These are phyloP conservation scores for Oryzias woworae DNA, from an alignment of 2,113 vertebrate species.

Conservation along the genomic window DNA sequence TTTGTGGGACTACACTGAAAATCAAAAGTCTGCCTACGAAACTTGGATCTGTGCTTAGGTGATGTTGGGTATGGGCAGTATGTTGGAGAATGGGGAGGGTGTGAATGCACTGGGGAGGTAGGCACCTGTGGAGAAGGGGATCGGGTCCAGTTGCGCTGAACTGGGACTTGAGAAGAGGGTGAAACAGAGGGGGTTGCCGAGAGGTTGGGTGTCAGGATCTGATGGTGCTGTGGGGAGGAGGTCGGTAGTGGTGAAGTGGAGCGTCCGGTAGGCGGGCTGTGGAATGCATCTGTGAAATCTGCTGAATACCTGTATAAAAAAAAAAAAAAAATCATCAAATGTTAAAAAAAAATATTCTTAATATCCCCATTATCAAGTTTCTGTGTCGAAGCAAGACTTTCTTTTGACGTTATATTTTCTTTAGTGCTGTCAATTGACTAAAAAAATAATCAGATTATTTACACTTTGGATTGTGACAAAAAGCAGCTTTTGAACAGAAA, in stretches of 20 bases:
- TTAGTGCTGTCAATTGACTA: too few relatives aligned
- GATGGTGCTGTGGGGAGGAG: slow-evolving; percentile 76
- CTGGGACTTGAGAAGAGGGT: slow-evolving; percentile 63
- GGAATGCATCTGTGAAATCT: slow-evolving; percentile 75
- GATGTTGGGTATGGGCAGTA: slow-evolving; percentile 84
- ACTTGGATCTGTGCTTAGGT: slow-evolving; percentile 78
- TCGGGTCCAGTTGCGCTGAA: slow-evolving; percentile 76
- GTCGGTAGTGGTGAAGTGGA: slow-evolving; percentile 74
- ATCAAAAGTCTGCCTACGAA: slow-evolving; percentile 76
- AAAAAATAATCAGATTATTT: too few relatives aligned
- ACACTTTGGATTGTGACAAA: too few relatives aligned
- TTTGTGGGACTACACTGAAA: slow-evolving; percentile 73
- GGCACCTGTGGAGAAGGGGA: slow-evolving; percentile 82
- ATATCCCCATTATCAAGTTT: too few relatives aligned
- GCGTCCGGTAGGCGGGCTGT: slow-evolving; percentile 80
- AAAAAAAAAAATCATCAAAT: slow-evolving; percentile 23
- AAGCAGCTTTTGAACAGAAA: too few relatives aligned
- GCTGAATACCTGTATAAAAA: slow-evolving; percentile 76
- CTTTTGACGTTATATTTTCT: too few relatives aligned
- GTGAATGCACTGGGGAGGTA: slow-evolving; percentile 76
- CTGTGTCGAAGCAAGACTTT: too few relatives aligned
- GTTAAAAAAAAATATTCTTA: too few relatives aligned
- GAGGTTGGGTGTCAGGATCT: slow-evolving; percentile 64
- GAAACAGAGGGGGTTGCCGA: slow-evolving; percentile 64
- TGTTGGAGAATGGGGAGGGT: slow-evolving; percentile 80